Conservation (phyloP, 2,797 vertebrate genomes). For the Syngnathus rostellatus region DNA sequence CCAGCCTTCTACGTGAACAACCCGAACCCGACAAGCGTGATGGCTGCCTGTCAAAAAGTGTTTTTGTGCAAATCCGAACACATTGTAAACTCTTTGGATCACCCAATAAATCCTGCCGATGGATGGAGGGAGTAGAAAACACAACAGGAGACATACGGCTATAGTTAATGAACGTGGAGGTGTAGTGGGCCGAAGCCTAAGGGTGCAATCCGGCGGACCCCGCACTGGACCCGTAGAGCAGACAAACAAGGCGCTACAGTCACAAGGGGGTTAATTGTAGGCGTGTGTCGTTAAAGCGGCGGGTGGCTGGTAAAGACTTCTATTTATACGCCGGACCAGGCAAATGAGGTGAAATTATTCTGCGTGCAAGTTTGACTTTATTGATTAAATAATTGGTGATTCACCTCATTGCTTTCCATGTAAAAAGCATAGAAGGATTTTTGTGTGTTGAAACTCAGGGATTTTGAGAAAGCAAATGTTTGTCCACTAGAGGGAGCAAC, state of each 20-base stretch:
- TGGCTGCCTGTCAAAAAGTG: constrained; percentile 55
- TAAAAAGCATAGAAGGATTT: no score
- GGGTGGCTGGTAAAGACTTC: constrained; percentile 62
- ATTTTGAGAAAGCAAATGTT: constrained; percentile 28
- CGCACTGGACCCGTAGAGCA: constrained; percentile 33
- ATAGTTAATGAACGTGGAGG: constrained; percentile 55
- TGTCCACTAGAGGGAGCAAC: constrained; percentile 65
- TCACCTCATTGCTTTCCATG: no score
- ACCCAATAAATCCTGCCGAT: constrained; percentile 66
- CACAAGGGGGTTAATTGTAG: constrained; percentile 74
- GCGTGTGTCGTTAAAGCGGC: constrained; percentile 64
- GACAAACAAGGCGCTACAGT: constrained; percentile 64
- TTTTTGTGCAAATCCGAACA: constrained; percentile 47
- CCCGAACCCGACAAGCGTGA: constrained; percentile 21
- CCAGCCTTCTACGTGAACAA: not conserved
- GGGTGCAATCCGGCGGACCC: constrained; percentile 30
- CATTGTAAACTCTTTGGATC: constrained; percentile 66
- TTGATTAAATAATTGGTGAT: constrained; percentile 61
- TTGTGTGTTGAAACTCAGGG: constrained; percentile 44
- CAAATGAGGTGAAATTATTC: constrained; percentile 75
- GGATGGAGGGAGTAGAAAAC: constrained; percentile 48
- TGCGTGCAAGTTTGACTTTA: constrained; percentile 40
- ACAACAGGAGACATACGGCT: constrained; percentile 55
- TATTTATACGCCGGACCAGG: constrained; percentile 64
- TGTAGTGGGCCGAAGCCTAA: constrained; percentile 40